A percentile compares a stretch with the other conserved stretches of the same genome.
Conservation (phyloP, 2,888 invertebrate genomes). For the Coelinius sp. region DNA sequence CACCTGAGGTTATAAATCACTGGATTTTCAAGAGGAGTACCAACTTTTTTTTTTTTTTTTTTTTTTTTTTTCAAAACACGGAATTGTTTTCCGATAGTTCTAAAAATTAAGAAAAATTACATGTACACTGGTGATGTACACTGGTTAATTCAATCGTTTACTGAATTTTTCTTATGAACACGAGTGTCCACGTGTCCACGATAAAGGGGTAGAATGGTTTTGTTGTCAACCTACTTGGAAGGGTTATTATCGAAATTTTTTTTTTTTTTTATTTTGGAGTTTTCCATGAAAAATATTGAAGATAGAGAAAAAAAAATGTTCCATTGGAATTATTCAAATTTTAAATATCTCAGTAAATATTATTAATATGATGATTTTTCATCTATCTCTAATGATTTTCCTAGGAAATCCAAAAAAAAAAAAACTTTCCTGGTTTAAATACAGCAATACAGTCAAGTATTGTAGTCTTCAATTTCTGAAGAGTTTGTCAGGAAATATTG, state of each 20-base stretch:
- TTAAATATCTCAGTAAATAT: neutral
- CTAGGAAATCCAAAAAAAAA: neutral
- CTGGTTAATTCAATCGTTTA: neutral
- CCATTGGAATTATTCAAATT: neutral
- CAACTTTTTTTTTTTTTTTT: neutral
- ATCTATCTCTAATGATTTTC: neutral
- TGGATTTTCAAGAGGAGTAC: neutral
- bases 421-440: neutral
- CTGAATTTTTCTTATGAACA: neutral
- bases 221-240: neutral
- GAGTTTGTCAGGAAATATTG: neutral
- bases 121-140: constrained; percentile 1
- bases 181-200: neutral
- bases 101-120: neutral
- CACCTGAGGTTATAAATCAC: constrained; percentile 18
- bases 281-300: neutral
- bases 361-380: neutral
- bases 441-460: neutral
- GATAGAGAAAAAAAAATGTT: neutral
- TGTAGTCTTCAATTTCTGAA: constrained; percentile 10
- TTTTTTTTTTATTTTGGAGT: neutral
- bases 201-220: neutral
- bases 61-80: neutral
- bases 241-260: neutral
- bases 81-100: neutral